Conservation (phyloP, 2,797 vertebrate species). For the Phoeniculus purpureus region DNA sequence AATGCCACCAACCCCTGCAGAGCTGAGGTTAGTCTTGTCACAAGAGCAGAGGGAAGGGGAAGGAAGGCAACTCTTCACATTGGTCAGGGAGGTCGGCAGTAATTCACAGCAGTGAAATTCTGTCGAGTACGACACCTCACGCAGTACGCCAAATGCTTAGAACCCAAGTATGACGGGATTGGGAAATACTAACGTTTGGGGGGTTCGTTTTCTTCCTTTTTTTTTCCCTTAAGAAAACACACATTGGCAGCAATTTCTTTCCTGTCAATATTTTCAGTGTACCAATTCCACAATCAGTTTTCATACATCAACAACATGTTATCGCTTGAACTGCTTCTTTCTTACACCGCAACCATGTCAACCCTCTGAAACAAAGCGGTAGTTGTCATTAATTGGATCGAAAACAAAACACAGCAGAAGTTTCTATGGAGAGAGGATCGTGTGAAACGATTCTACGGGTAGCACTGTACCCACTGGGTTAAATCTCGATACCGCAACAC, state of each 20-base stretch:
- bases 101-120: constrained; percentile 15
- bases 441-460: background rate
- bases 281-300: background rate
- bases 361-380: background rate
- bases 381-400: background rate
- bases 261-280: background rate
- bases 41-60: constrained; percentile 54
- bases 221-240: background rate
- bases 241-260: background rate
- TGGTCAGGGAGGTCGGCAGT: constrained; percentile 78
- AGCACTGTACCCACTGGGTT: background rate
- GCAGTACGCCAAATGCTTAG: background rate
- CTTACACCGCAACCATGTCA: background rate
- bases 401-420: background rate
- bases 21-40: constrained; percentile 77
- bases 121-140: background rate
- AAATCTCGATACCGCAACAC: background rate
- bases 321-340: background rate
- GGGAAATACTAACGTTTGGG: background rate
- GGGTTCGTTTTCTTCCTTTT: too few species aligned
- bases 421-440: background rate
- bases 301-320: background rate
- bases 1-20: constrained; percentile 77
- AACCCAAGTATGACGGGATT: background rate
- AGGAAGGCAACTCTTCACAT: constrained; percentile 61